Evolutionary conservation across 1,140 invertebrate genomes (phyloP), one percentile per base, ranked within the genome.

Genomic region (Drosophila sucinea): DNA sequence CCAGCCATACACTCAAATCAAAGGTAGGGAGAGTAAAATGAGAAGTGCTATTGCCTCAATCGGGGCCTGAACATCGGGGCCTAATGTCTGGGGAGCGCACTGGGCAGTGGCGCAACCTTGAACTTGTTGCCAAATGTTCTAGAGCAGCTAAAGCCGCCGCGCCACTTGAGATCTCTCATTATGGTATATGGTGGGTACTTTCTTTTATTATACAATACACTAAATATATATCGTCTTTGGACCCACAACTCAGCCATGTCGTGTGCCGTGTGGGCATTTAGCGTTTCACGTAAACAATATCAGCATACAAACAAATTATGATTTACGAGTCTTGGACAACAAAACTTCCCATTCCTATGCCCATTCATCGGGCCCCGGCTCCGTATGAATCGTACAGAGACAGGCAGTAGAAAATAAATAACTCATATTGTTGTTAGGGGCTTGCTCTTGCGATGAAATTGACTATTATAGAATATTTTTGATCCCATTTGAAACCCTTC

Each of bases 1-100:
- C 54, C 54, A 38, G 57, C 60, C 47, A 56, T 40, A 51, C 57
- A 61, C 58, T 61, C 60, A 71, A 73, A 58, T 33, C 64, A 76
- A 60, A 73, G 65, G 38, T 65, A 57, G n/a, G 11, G 40, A 62
- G 44, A 47, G 44, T 47, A 47, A 47, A 47, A 47, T 7, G 44
- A 47, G 56, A 62, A 54, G 25, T 54, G 51, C 47, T 75, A 75
- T 75, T 11, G 40, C 38, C 58, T 65, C 74, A 77, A 79, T 79
- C 77, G 77, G 83, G 83, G 83, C 83, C 84, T 87, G 83, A 87
- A 57, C 83, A 86, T 83, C 17, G 17, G 83, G 83, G 64, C 56
- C 56, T 60, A 60, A 35, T 57, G 67, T 74, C 79, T 81, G 79
- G 67, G 51, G 33, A 33, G 44, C 23, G 23, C 25, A 51, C 17